Evolutionary conservation across 2,113 vertebrate species (phyloP), one percentile per base, ranked within the genome.

Genomic region (Sander lucioperca): DNA sequence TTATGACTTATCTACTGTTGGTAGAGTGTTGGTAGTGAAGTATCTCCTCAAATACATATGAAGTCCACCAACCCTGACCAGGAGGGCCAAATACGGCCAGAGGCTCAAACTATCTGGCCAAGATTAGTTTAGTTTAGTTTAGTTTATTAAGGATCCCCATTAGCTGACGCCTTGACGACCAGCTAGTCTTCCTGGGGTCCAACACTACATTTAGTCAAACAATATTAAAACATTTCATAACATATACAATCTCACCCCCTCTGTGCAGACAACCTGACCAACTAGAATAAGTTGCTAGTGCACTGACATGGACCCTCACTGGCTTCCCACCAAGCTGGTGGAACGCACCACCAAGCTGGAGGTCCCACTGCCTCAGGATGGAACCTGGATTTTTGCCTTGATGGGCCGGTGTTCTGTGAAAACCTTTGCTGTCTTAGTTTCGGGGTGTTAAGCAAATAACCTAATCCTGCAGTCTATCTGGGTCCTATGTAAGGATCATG

Each of bases 251-350:
- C 19, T 12, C 19, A 23, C 4, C 19, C 1, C 57, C 39, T 47
- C 27, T 51, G 43, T 27, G 43, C 10, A 50, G 39, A 59, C 64
- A 50, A 11, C 33, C 15, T 18, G 10, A 33, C 12, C 19, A 33
- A 23, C n/a, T 39, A 57, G 4, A 58, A 50, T n/a, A 48, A 58
- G 12, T 66, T 58, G 27, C 5, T 25, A 27, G 23, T 63, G 57
- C 50, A 64, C n/a, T 54, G 59, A 71, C 66, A 70, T 7, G 33
- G 18, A n/a, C 66, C 13, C 58, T 63, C 36, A 23, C 57, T 47
- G 48, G 14, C 18, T 23, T 69, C 39, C 25, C 39, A 63, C 16
- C 18, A 2, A 18, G 21, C 25, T 45, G 66, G 8, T 30, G n/a
- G 23, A 67, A 61, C 1, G 19, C n/a, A 70, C 9, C 16, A 73